These are phyloP conservation scores for Phyllotreta cruciferae DNA, from an alignment of 2,888 invertebrate species.

Conservation along the genomic window DNA sequence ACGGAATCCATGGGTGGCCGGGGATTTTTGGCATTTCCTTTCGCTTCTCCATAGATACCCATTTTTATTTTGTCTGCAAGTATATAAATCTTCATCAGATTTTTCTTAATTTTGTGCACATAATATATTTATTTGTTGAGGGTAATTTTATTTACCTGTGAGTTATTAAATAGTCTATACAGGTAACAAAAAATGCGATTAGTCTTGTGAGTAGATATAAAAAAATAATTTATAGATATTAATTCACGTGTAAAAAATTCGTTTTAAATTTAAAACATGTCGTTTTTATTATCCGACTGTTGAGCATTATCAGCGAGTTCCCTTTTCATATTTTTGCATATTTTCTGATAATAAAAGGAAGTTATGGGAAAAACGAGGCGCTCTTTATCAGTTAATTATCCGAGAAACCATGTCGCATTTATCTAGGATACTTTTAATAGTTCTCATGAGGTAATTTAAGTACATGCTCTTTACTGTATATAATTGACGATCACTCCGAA, in stretches of 20 bases:
- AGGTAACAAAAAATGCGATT: no score
- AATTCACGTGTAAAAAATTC: slow-evolving; percentile 34
- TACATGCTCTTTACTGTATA: slow-evolving; percentile 34
- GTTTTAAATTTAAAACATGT: slow-evolving; percentile 44
- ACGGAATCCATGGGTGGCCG: neutral
- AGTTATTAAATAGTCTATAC: no score
- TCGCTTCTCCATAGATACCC: no score
- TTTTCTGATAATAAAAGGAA: slow-evolving; percentile 50
- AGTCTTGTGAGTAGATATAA: no score
- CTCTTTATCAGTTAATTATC: slow-evolving; percentile 49
- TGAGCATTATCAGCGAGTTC: slow-evolving; percentile 41
- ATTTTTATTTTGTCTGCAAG: no score
- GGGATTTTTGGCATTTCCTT: no score
- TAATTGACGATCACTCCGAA: slow-evolving; percentile 23
- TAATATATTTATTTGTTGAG: no score
- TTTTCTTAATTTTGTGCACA: no score
- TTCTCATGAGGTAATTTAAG: slow-evolving; percentile 41
- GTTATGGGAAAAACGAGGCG: slow-evolving; percentile 50
- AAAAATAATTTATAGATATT: no score
- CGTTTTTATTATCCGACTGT: slow-evolving; percentile 43
- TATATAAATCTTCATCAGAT: no score
- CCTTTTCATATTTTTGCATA: slow-evolving; percentile 52
- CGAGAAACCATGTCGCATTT: slow-evolving; percentile 50
- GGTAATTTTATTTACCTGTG: no score
- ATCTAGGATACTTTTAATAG: slow-evolving; percentile 48